These are phyloP conservation scores for Lottia gigantea DNA, from an alignment of 2,888 invertebrate species.

Conservation along the genomic window DNA sequence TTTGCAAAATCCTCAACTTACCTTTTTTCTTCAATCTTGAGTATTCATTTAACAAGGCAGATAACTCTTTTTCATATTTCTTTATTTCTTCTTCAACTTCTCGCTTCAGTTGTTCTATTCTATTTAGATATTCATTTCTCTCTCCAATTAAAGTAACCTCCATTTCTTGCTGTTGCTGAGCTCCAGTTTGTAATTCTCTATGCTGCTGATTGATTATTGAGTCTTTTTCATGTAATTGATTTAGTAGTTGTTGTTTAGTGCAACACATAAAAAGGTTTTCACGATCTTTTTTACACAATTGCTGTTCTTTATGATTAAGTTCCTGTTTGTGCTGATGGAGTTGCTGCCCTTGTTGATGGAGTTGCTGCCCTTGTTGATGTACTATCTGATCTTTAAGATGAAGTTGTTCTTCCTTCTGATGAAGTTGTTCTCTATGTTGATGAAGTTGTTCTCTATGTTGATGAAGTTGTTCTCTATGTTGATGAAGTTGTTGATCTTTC, in stretches of 20 bases:
- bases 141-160: too few species aligned
- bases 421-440: not conserved
- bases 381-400: too few species aligned
- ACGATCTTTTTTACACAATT: not conserved
- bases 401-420: not conserved
- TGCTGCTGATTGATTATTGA: too few species aligned
- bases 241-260: not conserved
- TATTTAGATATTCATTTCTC: too few species aligned
- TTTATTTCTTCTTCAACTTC: not conserved
- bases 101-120: not conserved
- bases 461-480: not conserved
- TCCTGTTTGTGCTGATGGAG: not conserved
- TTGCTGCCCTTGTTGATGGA: not conserved
- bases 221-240: not conserved
- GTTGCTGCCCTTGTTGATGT: not conserved
- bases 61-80: conserved; percentile 1
- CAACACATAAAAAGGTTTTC: not conserved
- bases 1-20: not conserved
- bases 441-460: not conserved
- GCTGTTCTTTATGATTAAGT: not conserved
- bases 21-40: not conserved
- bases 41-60: not conserved
- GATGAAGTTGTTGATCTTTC: not conserved
- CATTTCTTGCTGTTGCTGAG: too few species aligned
- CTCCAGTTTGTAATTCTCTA: too few species aligned